Percentiles rank a stretch among this genome's conserved stretches.
Evolutionary conservation across 2,113 vertebrate species (phyloP).

Genomic region (Rhinoderma darwinii): DNA sequence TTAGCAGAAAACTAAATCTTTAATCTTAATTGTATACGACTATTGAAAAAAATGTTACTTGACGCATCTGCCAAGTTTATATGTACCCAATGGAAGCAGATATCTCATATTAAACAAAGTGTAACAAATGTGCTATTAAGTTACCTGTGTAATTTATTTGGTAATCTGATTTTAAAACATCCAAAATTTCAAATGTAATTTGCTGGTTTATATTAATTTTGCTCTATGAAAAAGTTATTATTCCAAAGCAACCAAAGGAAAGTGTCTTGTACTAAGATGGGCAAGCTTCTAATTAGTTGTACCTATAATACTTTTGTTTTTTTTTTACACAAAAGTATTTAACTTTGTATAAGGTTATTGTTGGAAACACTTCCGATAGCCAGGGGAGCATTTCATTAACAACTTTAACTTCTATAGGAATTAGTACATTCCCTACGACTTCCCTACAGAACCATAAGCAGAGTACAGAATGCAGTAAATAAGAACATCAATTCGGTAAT

Average conservation of each 20-base stretch:
- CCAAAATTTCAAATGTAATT: neutral
- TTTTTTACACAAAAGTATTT: neutral
- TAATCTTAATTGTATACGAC: slow-evolving; percentile 28
- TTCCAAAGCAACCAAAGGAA: neutral
- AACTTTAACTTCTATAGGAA: too few species aligned
- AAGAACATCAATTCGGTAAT: too few species aligned
- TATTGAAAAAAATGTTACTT: slow-evolving; percentile 12
- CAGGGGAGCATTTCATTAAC: too few species aligned
- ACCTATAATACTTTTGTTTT: too few species aligned
- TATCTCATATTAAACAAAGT: slow-evolving; percentile 27
- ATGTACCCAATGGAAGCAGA: neutral
- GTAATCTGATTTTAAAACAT: neutral
- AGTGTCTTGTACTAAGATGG: neutral
- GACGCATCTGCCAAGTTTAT: slow-evolving; percentile 13
- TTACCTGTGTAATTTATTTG: slow-evolving; percentile 22
- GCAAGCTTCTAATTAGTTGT: neutral
- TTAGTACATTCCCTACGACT: too few species aligned
- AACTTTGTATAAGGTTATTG: too few species aligned
- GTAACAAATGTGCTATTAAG: slow-evolving; percentile 7
- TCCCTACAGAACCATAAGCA: too few species aligned
- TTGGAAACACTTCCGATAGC: too few species aligned
- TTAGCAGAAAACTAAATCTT: slow-evolving; percentile 16
- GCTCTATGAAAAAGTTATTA: slow-evolving; percentile 4
- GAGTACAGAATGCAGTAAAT: too few species aligned
- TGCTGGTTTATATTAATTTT: slow-evolving; percentile 11